phyloP scores from a whole-genome alignment of 1,140 invertebrate species.

The Hypothenemus hampei region DNA sequence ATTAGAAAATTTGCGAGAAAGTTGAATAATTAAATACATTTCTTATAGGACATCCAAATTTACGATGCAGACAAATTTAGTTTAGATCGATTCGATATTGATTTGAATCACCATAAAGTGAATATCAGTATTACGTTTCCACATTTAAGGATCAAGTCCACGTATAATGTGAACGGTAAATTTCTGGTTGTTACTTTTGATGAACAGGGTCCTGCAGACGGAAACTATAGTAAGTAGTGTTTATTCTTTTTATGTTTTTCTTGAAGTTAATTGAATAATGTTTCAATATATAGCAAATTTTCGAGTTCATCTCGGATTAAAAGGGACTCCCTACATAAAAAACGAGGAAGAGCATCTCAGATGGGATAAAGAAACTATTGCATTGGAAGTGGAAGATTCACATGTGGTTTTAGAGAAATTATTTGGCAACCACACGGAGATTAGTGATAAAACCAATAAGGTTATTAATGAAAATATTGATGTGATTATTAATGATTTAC shows the following conservation, averaged over 20 bases:
- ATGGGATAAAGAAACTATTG: slow-evolving; percentile 17
- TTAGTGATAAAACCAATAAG: slow-evolving; percentile 37
- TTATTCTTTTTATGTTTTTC: not conserved
- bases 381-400: slow-evolving; percentile 9
- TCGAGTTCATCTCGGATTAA: slow-evolving; percentile 6
- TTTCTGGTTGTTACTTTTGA: slow-evolving; percentile 21
- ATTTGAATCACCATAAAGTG: slow-evolving; percentile 3
- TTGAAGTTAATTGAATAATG: not conserved
- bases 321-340: slow-evolving; percentile 18
- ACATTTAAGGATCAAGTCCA: slow-evolving; percentile 16
- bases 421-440: slow-evolving; percentile 21
- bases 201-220: slow-evolving; percentile 17
- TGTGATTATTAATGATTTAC: slow-evolving; percentile 28
- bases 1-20: no score
- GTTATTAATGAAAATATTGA: slow-evolving; percentile 33
- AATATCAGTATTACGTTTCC: slow-evolving; percentile 15
- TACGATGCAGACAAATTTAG: slow-evolving; percentile 2
- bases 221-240: slow-evolving; percentile 16
- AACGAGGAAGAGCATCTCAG: slow-evolving; percentile 19
- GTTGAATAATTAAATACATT: no score
- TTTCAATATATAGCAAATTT: slow-evolving; percentile 14
- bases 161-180: slow-evolving; percentile 17
- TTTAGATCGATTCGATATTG: slow-evolving; percentile 15
- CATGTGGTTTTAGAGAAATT: slow-evolving; percentile 20
- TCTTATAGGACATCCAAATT: slow-evolving; percentile 23